Evolutionary conservation across 2,888 invertebrate species (phyloP).

Genomic region (Apotomis turbidana): DNA sequence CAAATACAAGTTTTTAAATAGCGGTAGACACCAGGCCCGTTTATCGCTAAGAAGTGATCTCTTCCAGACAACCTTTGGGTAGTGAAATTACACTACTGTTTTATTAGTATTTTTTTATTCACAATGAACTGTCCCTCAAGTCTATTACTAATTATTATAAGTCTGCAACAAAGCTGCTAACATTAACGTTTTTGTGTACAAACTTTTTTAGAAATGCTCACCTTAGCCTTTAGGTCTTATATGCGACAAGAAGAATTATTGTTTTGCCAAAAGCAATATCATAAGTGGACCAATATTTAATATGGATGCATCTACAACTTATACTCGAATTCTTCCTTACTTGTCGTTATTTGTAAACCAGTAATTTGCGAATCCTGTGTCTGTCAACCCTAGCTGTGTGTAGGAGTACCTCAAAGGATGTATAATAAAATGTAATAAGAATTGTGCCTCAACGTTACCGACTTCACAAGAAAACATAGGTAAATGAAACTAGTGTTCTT

Average conservation of each 20-base stretch:
- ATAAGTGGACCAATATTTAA: constrained; percentile 28
- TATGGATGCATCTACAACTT: constrained; percentile 12
- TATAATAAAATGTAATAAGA: constrained; percentile 59
- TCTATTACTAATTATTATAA: too few relatives aligned
- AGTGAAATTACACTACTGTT: too few relatives aligned
- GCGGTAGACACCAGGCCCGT: too few relatives aligned
- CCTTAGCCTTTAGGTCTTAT: neutral
- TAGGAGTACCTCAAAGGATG: constrained; percentile 37
- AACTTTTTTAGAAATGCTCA: neutral
- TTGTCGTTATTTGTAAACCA: neutral
- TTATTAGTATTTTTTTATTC: too few relatives aligned
- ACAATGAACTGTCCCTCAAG: too few relatives aligned
- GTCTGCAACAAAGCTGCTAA: neutral
- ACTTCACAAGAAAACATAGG: constrained; percentile 70
- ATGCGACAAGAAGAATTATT: neutral
- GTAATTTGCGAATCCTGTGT: constrained; percentile 18
- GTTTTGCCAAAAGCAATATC: constrained; percentile 28
- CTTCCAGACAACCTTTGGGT: too few relatives aligned
- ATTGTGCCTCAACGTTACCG: constrained; percentile 83
- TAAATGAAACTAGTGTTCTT: constrained; percentile 69
- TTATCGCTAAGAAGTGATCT: too few relatives aligned
- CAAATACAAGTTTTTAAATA: too few relatives aligned
- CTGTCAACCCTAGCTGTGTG: constrained; percentile 26
- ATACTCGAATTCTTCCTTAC: constrained; percentile 12
- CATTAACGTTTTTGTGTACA: neutral